Percentiles rank a stretch among this genome's conserved stretches.
Conservation (phyloP, 1,140 invertebrate species). For the Melitaea cinxia region DNA sequence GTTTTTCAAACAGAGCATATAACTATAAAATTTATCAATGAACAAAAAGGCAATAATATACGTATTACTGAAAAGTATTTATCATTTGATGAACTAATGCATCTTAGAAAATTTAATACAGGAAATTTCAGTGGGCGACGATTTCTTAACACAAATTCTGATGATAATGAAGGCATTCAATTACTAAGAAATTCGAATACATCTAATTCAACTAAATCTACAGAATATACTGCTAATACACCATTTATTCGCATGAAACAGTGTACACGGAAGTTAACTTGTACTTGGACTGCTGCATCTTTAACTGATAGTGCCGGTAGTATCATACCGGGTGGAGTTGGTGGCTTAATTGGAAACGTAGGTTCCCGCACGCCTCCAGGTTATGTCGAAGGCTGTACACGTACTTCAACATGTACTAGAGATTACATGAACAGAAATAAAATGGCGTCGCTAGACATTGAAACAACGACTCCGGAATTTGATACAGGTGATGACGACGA, state of each 20-base stretch:
- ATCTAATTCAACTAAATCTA: slow-evolving; percentile 19
- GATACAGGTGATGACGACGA: slow-evolving; percentile 55
- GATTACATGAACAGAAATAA: slow-evolving; percentile 67
- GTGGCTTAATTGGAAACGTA: slow-evolving; percentile 24
- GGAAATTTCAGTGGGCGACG: slow-evolving; percentile 43
- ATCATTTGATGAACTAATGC: slow-evolving; percentile 74
- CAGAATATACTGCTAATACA: slow-evolving; percentile 56
- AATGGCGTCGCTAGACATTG: slow-evolving; percentile 42
- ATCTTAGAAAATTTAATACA: slow-evolving; percentile 56
- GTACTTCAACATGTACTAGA: slow-evolving; percentile 70
- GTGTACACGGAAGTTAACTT: slow-evolving; percentile 70
- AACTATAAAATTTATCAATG: slow-evolving; percentile 45
- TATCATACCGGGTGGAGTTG: slow-evolving; percentile 30
- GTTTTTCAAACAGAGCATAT: slow-evolving; percentile 52
- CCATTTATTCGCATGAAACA: slow-evolving; percentile 59
- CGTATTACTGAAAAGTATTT: slow-evolving; percentile 68
- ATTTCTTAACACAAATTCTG: slow-evolving; percentile 12
- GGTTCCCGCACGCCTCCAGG: slow-evolving; percentile 64
- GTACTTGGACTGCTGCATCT: slow-evolving; percentile 66
- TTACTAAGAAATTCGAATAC: slow-evolving; percentile 24
- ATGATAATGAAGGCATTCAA: slow-evolving; percentile 14
- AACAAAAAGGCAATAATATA: slow-evolving; percentile 27
- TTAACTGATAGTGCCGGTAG: slow-evolving; percentile 47
- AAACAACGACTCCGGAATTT: slow-evolving; percentile 26
- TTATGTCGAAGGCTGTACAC: slow-evolving; percentile 70